Percentiles rank a stretch among this genome's conserved stretches.
phyloP scores from a whole-genome alignment of 2,888 invertebrate species.

The Caenorhabditis panamensis region DNA sequence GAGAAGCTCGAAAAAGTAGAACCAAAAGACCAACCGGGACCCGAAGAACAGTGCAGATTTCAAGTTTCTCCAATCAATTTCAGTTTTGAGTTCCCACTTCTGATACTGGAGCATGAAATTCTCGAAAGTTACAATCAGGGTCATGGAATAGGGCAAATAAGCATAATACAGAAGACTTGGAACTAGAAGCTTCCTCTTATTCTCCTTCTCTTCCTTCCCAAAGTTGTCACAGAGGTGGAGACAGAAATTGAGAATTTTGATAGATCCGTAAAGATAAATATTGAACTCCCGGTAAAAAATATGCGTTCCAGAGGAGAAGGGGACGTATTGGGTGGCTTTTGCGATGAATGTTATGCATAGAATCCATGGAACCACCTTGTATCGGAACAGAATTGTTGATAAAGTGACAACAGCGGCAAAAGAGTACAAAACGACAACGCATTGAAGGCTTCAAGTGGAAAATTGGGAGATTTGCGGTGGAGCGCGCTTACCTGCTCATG shows the following conservation, averaged over 20 bases:
- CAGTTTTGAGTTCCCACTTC: slow-evolving; percentile 7
- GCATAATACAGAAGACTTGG: slow-evolving; percentile 70
- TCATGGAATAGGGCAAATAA: slow-evolving; percentile 77
- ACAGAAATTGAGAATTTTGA: slow-evolving; percentile 76
- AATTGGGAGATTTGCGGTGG: neutral
- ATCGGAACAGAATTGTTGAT: slow-evolving; percentile 29
- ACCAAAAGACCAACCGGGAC: slow-evolving; percentile 74
- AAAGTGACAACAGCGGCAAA: slow-evolving; percentile 60
- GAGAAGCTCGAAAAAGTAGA: slow-evolving; percentile 70
- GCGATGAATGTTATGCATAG: slow-evolving; percentile 74
- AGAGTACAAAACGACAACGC: slow-evolving; percentile 62
- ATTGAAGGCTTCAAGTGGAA: slow-evolving; percentile 64
- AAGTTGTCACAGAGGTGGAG: slow-evolving; percentile 65
- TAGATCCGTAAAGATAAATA: slow-evolving; percentile 76
- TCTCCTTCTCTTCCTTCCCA: no score
- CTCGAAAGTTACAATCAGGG: slow-evolving; percentile 78
- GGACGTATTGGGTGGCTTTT: slow-evolving; percentile 61
- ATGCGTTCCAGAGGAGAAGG: slow-evolving; percentile 67
- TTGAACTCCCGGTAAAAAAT: slow-evolving; percentile 79
- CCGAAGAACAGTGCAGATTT: slow-evolving; percentile 58
- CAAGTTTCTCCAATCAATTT: slow-evolving; percentile 7
- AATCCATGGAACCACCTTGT: slow-evolving; percentile 69
- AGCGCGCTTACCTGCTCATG: slow-evolving; percentile 66
- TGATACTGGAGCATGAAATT: slow-evolving; percentile 70
- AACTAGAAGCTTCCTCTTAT: slow-evolving; percentile 7